Evolutionary conservation across 1,140 invertebrate species (phyloP), one percentile per base, ranked within the genome.

Genomic region (Pantala flavescens): DNA sequence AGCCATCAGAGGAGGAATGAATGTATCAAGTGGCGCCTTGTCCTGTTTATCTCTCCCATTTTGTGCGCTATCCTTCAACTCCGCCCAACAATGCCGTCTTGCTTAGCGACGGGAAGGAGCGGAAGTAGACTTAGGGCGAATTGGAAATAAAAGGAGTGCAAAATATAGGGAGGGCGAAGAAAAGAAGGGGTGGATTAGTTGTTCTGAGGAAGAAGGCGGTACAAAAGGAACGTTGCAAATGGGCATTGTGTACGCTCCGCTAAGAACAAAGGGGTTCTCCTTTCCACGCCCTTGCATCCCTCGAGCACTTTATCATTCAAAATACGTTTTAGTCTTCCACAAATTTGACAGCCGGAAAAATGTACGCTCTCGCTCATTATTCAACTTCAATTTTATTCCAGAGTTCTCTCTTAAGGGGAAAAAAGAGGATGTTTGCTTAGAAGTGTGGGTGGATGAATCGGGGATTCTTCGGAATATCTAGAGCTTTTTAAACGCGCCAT

Each of bases 291-390:
- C 49, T 19, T 63, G 49, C 49, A 63, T 63, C 49, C 49, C 49
- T 63, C 49, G 49, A 63, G 49, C 49, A 63, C 49, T 63, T 63
- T 63, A 63, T 63, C 49, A 63, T 63, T 63, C 49, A 63, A 63
- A 63, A 63, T 63, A 63, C 49, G 49, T 63, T 63, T 63, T 63
- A 63, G 49, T 63, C 49, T 63, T 63, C 49, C 49, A 63, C 49
- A 63, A 63, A 63, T 63, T 63, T 63, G 49, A 63, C 49, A 63
- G 49, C 49, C 49, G 49, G 49, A 63, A 63, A 63, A 63, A 63
- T 63, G 49, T 63, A 63, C 49, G 49, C 49, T 63, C 49, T 12
- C 49, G 49, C 49, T 63, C 49, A 63, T 63, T 63, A 63, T 63
- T 63, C 49, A 63, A 63, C 49, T 63, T 63, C n/a, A 63, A 63